Evolutionary conservation across 2,113 vertebrate genomes (phyloP).

Genomic region (Phycodurus eques): DNA sequence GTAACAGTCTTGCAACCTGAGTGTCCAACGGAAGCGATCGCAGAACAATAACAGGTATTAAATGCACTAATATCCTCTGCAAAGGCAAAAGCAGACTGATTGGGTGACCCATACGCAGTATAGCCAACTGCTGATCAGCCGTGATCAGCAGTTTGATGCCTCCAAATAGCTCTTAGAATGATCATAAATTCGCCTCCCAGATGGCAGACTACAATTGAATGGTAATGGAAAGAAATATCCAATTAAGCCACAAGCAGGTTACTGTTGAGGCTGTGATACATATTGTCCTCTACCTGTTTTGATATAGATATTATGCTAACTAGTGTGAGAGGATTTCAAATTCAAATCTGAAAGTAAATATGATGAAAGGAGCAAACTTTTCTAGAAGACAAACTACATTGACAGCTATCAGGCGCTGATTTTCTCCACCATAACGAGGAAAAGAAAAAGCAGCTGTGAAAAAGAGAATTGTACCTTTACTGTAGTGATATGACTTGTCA

Average conservation of each 20-base stretch:
- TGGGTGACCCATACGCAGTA: slow-evolving; percentile 30
- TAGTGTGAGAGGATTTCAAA: not conserved
- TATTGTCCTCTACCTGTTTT: slow-evolving; percentile 4
- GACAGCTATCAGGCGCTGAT: not conserved
- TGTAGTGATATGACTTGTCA: not conserved
- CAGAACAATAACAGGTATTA: not conserved
- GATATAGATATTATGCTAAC: not conserved
- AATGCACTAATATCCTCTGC: not conserved
- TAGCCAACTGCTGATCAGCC: slow-evolving; percentile 42
- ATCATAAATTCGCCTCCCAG: slow-evolving; percentile 35
- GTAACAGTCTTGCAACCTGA: not conserved
- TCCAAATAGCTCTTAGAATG: slow-evolving; percentile 30
- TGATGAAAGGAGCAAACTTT: not conserved
- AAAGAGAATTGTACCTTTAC: not conserved
- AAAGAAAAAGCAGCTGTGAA: not conserved
- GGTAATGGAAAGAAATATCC: slow-evolving; percentile 25
- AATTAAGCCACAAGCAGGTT: slow-evolving; percentile 26
- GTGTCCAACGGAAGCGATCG: not conserved
- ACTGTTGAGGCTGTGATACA: slow-evolving; percentile 12
- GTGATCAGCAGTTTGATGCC: slow-evolving; percentile 45
- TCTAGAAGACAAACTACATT: not conserved
- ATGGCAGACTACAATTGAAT: slow-evolving; percentile 14
- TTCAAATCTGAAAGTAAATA: not conserved
- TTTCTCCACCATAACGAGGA: not conserved
- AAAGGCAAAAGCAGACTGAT: slow-evolving; percentile 7